phyloP scores from a whole-genome alignment of 2,888 invertebrate species.

The Ectobius pallidus region DNA sequence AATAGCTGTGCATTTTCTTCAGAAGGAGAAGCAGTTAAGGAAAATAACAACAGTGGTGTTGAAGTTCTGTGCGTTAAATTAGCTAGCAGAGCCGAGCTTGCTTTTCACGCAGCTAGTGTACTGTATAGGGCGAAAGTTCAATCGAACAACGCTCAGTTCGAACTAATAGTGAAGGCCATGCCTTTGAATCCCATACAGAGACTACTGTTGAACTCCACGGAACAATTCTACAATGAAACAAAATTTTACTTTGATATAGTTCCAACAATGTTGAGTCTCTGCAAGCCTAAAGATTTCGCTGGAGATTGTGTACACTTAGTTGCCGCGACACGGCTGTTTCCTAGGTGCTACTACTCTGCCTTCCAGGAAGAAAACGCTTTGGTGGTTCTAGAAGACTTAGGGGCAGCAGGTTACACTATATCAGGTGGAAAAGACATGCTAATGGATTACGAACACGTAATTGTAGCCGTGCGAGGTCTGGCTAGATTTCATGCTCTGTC shows the following conservation, averaged over 20 bases:
- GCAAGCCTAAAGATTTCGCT: neutral
- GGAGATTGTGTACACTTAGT: neutral
- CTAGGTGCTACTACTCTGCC: neutral
- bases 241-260: neutral
- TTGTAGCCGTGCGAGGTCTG: conserved; percentile 44
- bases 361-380: neutral
- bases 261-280: neutral
- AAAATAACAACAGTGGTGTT: too few relatives aligned
- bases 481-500: conserved; percentile 50
- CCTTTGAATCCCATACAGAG: neutral
- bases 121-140: neutral
- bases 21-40: too few relatives aligned
- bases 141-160: too few relatives aligned
- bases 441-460: conserved; percentile 48
- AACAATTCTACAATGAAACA: conserved; percentile 6
- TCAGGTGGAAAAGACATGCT: conserved; percentile 30
- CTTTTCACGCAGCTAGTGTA: neutral
- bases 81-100: neutral
- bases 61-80: too few relatives aligned
- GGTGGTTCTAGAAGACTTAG: neutral
- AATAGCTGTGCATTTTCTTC: too few relatives aligned
- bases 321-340: neutral
- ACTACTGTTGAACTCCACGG: neutral
- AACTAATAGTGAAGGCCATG: neutral
- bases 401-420: neutral